Evolutionary conservation across 64 coral and sea anemone species (phyloP).

Genomic region (Actinia tenebrosa): DNA sequence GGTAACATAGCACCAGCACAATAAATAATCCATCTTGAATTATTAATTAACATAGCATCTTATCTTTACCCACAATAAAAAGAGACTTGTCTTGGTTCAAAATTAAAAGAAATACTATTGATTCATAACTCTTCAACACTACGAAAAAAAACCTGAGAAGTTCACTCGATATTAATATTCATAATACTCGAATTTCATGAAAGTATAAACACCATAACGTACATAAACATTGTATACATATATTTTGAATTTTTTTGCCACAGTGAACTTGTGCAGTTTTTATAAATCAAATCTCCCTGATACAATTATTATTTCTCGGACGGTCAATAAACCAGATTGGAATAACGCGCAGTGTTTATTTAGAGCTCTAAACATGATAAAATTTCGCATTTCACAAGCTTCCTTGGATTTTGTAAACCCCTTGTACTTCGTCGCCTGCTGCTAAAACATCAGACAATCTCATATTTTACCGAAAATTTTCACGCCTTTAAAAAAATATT

Average conservation of each 20-base stretch:
- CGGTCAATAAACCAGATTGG: not conserved
- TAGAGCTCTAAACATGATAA: not conserved
- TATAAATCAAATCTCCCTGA: not conserved
- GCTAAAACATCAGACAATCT: constrained; percentile 11
- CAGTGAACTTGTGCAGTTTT: not conserved
- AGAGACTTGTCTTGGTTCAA: not conserved
- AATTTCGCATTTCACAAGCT: constrained; percentile 1
- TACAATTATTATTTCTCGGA: not conserved
- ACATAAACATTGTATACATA: constrained; percentile 1
- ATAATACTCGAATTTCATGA: not conserved
- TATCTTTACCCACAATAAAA: constrained; percentile 20
- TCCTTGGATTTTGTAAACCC: not conserved
- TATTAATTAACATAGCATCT: constrained; percentile 14
- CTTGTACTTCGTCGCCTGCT: not conserved
- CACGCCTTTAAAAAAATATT: not conserved
- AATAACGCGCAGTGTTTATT: not conserved
- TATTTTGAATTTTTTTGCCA: not conserved
- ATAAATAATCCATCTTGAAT: constrained; percentile 11
- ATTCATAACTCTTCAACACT: not conserved
- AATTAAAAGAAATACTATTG: not conserved
- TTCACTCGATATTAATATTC: not conserved
- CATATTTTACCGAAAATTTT: constrained; percentile 19
- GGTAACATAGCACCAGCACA: not conserved
- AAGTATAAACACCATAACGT: not conserved
- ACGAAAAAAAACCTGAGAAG: not conserved